Percentiles rank a stretch among this genome's conserved stretches.
These are phyloP conservation scores for Ianthella basta DNA, from an alignment of 37 sponge, comb jelly and placozoan species.

Conservation along the genomic window DNA sequence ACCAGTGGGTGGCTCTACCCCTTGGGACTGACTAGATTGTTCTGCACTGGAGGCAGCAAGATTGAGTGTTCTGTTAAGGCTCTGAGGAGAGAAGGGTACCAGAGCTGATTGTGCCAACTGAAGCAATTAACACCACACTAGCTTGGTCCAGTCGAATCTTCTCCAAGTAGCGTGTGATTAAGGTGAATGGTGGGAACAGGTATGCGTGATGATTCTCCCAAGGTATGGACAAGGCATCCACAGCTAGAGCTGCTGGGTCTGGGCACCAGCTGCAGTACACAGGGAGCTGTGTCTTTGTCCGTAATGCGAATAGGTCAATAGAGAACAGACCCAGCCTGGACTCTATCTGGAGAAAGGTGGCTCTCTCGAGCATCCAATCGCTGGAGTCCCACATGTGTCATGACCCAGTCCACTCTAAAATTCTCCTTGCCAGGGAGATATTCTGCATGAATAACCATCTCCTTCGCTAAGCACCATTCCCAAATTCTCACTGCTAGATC, in stretches of 20 bases:
- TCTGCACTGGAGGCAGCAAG: background rate
- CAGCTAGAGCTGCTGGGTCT: slow-evolving; percentile 49
- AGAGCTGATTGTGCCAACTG: slow-evolving; percentile 20
- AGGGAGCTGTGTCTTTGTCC: slow-evolving; percentile 17
- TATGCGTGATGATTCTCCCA: slow-evolving; percentile 30
- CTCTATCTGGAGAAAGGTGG: slow-evolving; percentile 4
- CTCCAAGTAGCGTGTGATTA: background rate
- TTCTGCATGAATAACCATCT: slow-evolving; percentile 42
- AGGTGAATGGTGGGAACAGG: background rate
- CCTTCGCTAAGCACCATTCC: slow-evolving; percentile 58
- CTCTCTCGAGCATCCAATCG: background rate
- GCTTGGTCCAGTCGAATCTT: background rate
- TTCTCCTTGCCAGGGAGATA: slow-evolving; percentile 47
- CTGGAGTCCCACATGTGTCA: background rate
- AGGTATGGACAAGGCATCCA: slow-evolving; percentile 44
- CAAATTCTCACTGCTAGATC: slow-evolving; percentile 25
- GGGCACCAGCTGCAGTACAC: slow-evolving; percentile 58
- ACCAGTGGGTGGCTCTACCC: background rate
- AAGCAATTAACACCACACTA: background rate
- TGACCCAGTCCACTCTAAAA: slow-evolving; percentile 14
- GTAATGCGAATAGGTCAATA: slow-evolving; percentile 54
- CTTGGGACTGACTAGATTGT: background rate
- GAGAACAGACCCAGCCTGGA: slow-evolving; percentile 8
- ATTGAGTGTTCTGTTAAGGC: background rate
- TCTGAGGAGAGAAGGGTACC: slow-evolving; percentile 24